Evolutionary conservation across 2,113 vertebrate genomes (phyloP).

Genomic region (Petroica traversi): DNA sequence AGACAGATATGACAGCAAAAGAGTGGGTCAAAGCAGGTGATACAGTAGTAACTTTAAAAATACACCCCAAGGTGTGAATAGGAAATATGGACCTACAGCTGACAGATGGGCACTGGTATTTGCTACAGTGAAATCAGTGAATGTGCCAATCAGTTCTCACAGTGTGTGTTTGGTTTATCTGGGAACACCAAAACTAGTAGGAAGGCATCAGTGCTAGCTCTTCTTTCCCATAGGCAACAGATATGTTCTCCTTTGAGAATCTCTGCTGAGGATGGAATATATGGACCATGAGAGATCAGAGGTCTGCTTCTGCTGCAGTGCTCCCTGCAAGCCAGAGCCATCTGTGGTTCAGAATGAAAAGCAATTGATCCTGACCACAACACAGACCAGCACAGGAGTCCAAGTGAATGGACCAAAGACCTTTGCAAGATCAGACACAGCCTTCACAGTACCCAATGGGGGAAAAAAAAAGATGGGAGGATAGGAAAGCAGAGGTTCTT

Average conservation of each 20-base stretch:
- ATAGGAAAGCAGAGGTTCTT: background rate
- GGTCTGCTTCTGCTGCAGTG: background rate
- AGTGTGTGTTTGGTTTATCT: background rate
- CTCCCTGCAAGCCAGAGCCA: background rate
- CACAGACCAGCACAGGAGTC: background rate
- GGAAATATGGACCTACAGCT: background rate
- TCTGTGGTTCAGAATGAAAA: background rate
- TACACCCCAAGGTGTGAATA: background rate
- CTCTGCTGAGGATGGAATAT: background rate
- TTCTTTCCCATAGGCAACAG: background rate
- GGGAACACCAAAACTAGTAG: background rate
- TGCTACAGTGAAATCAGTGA: background rate
- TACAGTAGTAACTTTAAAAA: background rate
- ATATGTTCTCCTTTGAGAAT: background rate
- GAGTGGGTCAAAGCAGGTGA: background rate
- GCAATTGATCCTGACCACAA: background rate
- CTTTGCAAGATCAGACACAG: background rate
- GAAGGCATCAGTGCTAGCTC: background rate
- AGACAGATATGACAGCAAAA: background rate
- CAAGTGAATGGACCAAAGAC: background rate
- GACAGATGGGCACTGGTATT: background rate
- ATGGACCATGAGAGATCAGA: background rate
- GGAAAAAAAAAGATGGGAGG: background rate
- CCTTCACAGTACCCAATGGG: background rate
- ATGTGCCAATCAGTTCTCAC: background rate